Percentiles rank a stretch among this genome's conserved stretches.
phyloP scores from a whole-genome alignment of 1,140 invertebrate species.

The Zaprionus inermis region DNA sequence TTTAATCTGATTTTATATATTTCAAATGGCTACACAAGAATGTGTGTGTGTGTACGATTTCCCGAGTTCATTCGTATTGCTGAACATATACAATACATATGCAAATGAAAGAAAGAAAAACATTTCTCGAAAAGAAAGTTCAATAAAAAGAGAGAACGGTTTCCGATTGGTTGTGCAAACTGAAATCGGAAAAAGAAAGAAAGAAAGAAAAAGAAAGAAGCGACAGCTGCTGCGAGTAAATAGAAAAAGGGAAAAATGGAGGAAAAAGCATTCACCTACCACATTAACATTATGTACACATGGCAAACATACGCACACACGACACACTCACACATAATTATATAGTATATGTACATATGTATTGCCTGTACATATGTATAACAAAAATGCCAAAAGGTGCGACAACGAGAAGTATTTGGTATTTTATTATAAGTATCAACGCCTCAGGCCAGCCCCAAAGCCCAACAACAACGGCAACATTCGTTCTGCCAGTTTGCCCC shows the following conservation, averaged over 20 bases:
- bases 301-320: neutral
- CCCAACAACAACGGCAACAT: neutral
- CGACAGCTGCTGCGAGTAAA: conserved; percentile 43
- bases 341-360: conserved; percentile 24
- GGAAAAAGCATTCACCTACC: conserved; percentile 35
- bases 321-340: conserved; percentile 14
- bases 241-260: conserved; percentile 52
- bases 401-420: conserved; percentile 55
- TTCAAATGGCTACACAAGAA: neutral
- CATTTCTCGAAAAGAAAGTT: conserved; percentile 17
- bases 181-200: conserved; percentile 53
- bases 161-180: conserved; percentile 60
- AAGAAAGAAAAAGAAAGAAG: conserved; percentile 36
- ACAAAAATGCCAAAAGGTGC: conserved; percentile 48
- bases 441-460: conserved; percentile 62
- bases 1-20: neutral
- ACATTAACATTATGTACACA: conserved; percentile 43
- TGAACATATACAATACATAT: conserved; percentile 19
- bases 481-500: neutral
- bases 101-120: conserved; percentile 12
- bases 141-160: conserved; percentile 39
- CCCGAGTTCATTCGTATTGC: neutral
- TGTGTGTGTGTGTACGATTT: neutral
- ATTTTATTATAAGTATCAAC: conserved; percentile 61
- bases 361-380: conserved; percentile 34